A percentile compares a stretch with the other conserved stretches of the same genome.
Evolutionary conservation across 2,797 vertebrate genomes (phyloP).

Genomic region (Melanotaenia pygmaea): DNA sequence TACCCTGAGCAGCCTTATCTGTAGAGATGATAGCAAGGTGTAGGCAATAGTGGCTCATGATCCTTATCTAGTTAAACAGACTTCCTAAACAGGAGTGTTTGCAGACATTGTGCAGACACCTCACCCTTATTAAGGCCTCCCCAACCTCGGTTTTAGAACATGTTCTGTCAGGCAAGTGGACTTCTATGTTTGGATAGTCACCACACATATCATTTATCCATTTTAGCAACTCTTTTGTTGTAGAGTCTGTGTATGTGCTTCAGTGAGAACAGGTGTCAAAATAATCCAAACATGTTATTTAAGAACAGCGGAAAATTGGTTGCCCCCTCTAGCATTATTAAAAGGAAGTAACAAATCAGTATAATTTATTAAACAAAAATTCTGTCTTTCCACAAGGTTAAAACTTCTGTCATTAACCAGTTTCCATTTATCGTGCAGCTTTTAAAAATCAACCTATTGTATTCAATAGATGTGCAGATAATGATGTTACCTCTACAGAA

Average conservation of each 20-base stretch:
- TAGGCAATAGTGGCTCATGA: slow-evolving; percentile 55
- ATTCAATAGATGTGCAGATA: slow-evolving; percentile 52
- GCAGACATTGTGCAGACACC: slow-evolving; percentile 52
- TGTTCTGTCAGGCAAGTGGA: slow-evolving; percentile 32
- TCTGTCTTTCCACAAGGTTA: slow-evolving; percentile 19
- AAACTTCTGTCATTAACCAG: slow-evolving; percentile 41
- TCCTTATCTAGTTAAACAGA: slow-evolving; percentile 58
- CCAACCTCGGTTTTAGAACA: slow-evolving; percentile 26
- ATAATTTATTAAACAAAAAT: slow-evolving; percentile 30
- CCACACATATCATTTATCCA: slow-evolving; percentile 53
- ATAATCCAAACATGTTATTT: slow-evolving; percentile 34
- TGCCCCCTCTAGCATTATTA: background rate
- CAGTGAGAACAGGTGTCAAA: slow-evolving; percentile 40
- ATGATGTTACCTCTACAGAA: slow-evolving; percentile 59
- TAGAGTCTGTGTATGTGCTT: slow-evolving; percentile 20
- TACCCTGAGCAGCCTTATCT: slow-evolving; percentile 48
- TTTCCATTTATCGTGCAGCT: slow-evolving; percentile 45
- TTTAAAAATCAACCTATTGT: slow-evolving; percentile 54
- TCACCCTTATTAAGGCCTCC: slow-evolving; percentile 64
- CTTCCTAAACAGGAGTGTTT: slow-evolving; percentile 64
- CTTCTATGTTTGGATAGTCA: slow-evolving; percentile 62
- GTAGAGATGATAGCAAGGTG: slow-evolving; percentile 59
- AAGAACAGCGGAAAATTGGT: slow-evolving; percentile 3
- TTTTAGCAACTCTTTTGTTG: slow-evolving; percentile 30
- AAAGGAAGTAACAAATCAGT: slow-evolving; percentile 17